A percentile compares a stretch with the other conserved stretches of the same genome.
These are phyloP conservation scores for Caenorhabditis wallacei DNA, from an alignment of 2,888 invertebrate genomes.

Conservation along the genomic window DNA sequence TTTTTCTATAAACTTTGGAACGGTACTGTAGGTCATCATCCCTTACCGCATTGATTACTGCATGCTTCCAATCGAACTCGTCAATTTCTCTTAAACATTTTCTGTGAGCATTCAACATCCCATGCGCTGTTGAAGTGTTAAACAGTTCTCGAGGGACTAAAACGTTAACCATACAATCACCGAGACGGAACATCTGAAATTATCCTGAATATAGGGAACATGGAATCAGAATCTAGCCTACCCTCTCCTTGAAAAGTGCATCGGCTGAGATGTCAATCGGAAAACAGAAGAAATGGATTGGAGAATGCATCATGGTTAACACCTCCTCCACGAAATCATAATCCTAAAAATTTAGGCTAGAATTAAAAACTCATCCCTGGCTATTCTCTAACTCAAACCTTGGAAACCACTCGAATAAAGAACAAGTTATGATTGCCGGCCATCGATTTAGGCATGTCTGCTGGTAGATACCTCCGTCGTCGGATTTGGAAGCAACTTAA, in stretches of 20 bases:
- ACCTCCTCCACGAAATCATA: constrained; percentile 70
- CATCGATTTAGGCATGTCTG: constrained; percentile 68
- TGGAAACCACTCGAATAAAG: constrained; percentile 66
- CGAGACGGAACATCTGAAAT: constrained; percentile 65
- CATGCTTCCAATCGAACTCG: constrained; percentile 68
- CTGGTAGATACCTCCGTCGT: constrained; percentile 66
- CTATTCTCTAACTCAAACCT: neutral
- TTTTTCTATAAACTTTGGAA: no score
- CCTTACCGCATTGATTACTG: constrained; percentile 52
- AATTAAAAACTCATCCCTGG: neutral
- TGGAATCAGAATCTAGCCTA: constrained; percentile 3
- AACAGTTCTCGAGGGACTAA: constrained; percentile 64
- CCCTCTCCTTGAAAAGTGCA: constrained; percentile 61
- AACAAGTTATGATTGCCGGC: constrained; percentile 68
- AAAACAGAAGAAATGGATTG: constrained; percentile 70
- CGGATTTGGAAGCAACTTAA: constrained; percentile 70
- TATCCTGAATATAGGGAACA: no score
- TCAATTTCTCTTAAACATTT: constrained; percentile 63
- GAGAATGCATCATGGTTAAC: constrained; percentile 70
- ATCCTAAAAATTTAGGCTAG: constrained; percentile 34
- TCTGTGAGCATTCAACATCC: constrained; percentile 62
- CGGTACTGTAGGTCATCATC: neutral
- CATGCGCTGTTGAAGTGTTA: constrained; percentile 62
- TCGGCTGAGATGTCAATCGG: constrained; percentile 56
- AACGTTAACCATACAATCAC: constrained; percentile 67